Evolutionary conservation across 2,113 vertebrate species (phyloP), one percentile per base, ranked within the genome.

Genomic region (Trichomycterus rosablanca): DNA sequence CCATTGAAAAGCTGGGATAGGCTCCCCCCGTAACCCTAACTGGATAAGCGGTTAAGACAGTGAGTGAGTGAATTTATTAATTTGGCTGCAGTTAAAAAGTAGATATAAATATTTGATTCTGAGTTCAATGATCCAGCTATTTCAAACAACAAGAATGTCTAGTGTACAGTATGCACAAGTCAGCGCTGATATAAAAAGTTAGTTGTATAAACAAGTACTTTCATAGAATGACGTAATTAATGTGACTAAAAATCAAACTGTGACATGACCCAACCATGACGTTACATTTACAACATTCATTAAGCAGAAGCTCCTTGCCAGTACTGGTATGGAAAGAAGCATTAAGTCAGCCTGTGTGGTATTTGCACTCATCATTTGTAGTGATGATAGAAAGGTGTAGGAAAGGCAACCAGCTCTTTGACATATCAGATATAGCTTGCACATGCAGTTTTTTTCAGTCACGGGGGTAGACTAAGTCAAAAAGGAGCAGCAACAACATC

Each of bases 391-490:
- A n/a, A n/a, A 53, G 18, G 48, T 22, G 40, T 45, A 16, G 16
- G 18, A n/a, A 24, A 24, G 2, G 10, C 11, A 26, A n/a, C n/a
- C 1, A 15, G 18, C 14, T 53, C 1, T 37, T 64, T 37, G 45
- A 37, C 28, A 55, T 55, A 46, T 45, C 30, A 20, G 30, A 55
- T 46, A 10, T 7, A 19, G 30, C 11, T 26, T 55, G 30, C 8
- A 3, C 16, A 15, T 32, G 49, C 20, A n/a, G 14, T 10, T 9
- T 22, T 32, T 53, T 63, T 46, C 50, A 45, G 49, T 24, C 30
- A 32, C 18, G 28, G 63, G 50, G 57, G 52, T 51, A 67, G 45
- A 67, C 28, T 22, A 32, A 11, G 23, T 18, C 20, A 57, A 39
- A 19, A 56, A 4, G 10, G 16, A 50, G 39, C 37, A 20, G 35